Evolutionary conservation across 2,797 vertebrate species (phyloP).

Genomic region (Xenops minutus): DNA sequence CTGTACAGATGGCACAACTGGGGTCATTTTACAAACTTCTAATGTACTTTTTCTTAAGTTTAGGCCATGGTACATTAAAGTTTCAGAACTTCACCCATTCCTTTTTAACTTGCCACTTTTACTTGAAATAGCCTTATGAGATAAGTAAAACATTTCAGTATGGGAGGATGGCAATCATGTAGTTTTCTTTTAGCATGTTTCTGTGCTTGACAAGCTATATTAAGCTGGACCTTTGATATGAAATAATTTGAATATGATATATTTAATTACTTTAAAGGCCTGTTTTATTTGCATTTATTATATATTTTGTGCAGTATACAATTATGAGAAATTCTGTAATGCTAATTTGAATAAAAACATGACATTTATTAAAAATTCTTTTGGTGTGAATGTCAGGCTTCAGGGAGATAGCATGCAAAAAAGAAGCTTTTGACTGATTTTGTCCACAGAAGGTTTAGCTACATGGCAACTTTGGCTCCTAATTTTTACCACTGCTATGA

Average conservation of each 20-base stretch:
- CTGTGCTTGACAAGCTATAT: background rate
- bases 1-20: background rate
- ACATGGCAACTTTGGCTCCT: background rate
- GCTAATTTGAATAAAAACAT: background rate
- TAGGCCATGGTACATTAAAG: background rate
- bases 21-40: conserved; percentile 3
- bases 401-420: background rate
- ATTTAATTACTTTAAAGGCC: background rate
- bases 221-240: background rate
- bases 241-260: background rate
- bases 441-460: background rate
- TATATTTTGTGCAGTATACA: background rate
- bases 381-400: background rate
- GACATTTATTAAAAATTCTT: background rate
- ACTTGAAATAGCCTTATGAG: background rate
- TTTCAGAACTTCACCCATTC: conserved; percentile 29
- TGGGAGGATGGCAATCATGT: background rate
- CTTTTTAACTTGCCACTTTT: background rate
- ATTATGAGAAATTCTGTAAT: background rate
- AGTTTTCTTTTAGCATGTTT: background rate
- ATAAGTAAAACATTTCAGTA: background rate
- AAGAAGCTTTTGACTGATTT: background rate
- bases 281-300: background rate
- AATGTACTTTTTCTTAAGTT: background rate
- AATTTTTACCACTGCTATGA: background rate